phyloP scores from a whole-genome alignment of 2,888 invertebrate genomes.

The Cheilosia scutellata region DNA sequence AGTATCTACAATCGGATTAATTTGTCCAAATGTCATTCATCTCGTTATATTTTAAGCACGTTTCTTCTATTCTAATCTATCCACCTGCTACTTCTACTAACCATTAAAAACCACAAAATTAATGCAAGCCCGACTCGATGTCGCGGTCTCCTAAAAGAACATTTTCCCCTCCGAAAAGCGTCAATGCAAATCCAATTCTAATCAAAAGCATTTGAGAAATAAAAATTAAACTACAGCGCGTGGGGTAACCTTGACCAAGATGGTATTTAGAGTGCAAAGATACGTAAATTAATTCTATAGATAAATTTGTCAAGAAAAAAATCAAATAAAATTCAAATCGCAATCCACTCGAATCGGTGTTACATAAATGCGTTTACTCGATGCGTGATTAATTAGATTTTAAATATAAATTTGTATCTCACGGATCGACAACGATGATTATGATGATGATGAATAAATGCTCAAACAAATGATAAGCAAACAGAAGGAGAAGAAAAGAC shows the following conservation, averaged over 20 bases:
- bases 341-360: slow-evolving; percentile 7
- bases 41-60: too few species aligned
- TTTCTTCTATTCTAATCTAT: neutral
- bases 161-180: slow-evolving; percentile 12
- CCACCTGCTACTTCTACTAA: slow-evolving; percentile 41
- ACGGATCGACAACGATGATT: slow-evolving; percentile 9
- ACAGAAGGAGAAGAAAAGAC: neutral
- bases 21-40: slow-evolving; percentile 24
- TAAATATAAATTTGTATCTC: neutral
- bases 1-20: slow-evolving; percentile 18
- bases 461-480: slow-evolving; percentile 2
- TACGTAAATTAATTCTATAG: slow-evolving; percentile 23
- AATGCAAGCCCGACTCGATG: slow-evolving; percentile 38
- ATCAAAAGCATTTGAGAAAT: slow-evolving; percentile 12
- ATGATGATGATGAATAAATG: slow-evolving; percentile 10
- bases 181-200: slow-evolving; percentile 33
- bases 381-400: slow-evolving; percentile 21
- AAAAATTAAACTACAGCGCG: neutral
- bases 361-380: slow-evolving; percentile 23
- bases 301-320: slow-evolving; percentile 20
- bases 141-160: slow-evolving; percentile 46
- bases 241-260: slow-evolving; percentile 58
- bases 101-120: slow-evolving; percentile 17
- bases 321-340: slow-evolving; percentile 18
- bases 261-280: slow-evolving; percentile 54